These are phyloP conservation scores for Trichopria drosophilae DNA, from an alignment of 2,888 invertebrate species.

Conservation along the genomic window DNA sequence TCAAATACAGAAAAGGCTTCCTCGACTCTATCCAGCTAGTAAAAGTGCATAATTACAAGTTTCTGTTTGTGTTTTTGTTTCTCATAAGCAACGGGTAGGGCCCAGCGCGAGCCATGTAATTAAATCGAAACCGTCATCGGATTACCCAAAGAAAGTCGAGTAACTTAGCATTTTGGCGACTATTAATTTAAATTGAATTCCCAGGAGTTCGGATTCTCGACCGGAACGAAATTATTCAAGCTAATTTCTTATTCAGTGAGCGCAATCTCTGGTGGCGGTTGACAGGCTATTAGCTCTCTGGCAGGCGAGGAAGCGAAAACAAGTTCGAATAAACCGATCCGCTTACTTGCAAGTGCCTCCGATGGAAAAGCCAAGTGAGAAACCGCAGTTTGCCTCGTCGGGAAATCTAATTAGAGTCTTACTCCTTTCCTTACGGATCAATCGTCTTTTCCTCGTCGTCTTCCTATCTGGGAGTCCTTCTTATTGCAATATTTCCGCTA, in stretches of 20 bases:
- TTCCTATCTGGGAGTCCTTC: not conserved
- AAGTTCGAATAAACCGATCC: constrained; percentile 31
- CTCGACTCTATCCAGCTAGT: not conserved
- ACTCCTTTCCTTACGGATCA: constrained; percentile 27
- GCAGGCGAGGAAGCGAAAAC: constrained; percentile 24
- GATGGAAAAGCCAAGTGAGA: constrained; percentile 1
- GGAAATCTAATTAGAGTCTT: constrained; percentile 38
- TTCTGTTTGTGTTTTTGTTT: not conserved
- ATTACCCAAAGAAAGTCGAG: not conserved
- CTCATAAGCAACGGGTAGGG: not conserved
- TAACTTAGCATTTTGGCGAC: constrained; percentile 6
- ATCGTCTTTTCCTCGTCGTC: constrained; percentile 7
- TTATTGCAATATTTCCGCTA: not conserved
- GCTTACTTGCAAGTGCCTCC: not conserved
- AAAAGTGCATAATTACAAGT: not conserved
- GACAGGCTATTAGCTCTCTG: constrained; percentile 32
- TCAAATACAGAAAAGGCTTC: too few species aligned
- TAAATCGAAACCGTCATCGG: too few species aligned
- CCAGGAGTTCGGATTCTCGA: not conserved
- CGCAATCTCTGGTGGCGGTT: constrained; percentile 24
- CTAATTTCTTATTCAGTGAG: constrained; percentile 33
- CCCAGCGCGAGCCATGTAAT: too few species aligned
- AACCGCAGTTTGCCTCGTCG: constrained; percentile 4
- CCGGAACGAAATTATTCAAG: constrained; percentile 29
- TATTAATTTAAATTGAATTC: constrained; percentile 32